Base-by-base conservation (phyloP, 2,888 invertebrate genomes). In the Drosophila nigricruria region DNA sequence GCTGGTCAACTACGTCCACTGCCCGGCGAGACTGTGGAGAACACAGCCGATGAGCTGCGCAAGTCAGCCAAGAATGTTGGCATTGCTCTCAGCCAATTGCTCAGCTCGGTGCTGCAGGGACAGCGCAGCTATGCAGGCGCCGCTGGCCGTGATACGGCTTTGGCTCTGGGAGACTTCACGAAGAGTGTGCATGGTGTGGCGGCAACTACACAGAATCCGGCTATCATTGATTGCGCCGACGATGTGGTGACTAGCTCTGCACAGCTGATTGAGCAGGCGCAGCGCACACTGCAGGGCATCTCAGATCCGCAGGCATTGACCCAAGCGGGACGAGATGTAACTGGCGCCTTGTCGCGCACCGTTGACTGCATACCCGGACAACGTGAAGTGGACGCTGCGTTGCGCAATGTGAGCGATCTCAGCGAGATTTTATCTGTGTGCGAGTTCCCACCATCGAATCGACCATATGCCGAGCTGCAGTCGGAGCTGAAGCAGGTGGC, bases 331-430 rank as follows among this genome's bases (percentile, higher is more conserved):
- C 96, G 96, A 84, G 95, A 96, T 73, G 96, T 97, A 0, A 92
- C 93, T 0, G 91, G 95, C 92, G 94, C 96, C 3, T 87, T 95
- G 10, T 94, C 95, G 9, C 94, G 93, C 43, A 94, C 95, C 0
- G 95, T 98, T 59, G 96, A 96, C 78, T 97, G 97, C 74, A 94
- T 99, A 47, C 98, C 99, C 0, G 98, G 98, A 0, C 98, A 98
- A 92, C 95, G 96, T 60, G 98, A 98, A 91, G 96, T 99, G n/a
- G 98, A 99, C 91, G 95, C 96, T 23, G 97, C 97, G 0, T 95
- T 98, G 81, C 95, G 96, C 73, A 96, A 95, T 82, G 97, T 98
- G 77, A 96, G 95, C 70, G 96, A 96, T 82, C 95, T 96, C 47
- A 95, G 96, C 54, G 95, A 96, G 82, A 95, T 96, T 14, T 94